Percentiles rank a stretch among this genome's conserved stretches.
phyloP scores from a whole-genome alignment of 2,888 invertebrate species.

The Serripes groenlandicus region DNA sequence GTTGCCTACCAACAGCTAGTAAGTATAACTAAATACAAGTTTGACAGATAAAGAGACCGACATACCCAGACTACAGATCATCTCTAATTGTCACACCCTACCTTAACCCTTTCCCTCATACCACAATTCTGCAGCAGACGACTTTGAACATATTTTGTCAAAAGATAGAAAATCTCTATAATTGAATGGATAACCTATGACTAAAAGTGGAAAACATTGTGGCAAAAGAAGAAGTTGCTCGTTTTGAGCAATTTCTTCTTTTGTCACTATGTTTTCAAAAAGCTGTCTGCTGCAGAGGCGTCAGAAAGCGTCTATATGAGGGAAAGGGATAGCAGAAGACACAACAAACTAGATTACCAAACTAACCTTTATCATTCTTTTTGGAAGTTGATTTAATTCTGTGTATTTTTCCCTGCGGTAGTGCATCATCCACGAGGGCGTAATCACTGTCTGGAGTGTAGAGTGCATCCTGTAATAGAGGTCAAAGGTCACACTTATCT shows the following conservation, averaged over 20 bases:
- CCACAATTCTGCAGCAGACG: too few species aligned
- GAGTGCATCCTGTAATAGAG: slow-evolving; percentile 59
- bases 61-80: too few species aligned
- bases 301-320: not conserved
- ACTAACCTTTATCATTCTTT: slow-evolving; percentile 73
- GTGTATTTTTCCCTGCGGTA: slow-evolving; percentile 85
- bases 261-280: not conserved
- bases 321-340: not conserved
- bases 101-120: too few species aligned
- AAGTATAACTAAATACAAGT: too few species aligned
- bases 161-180: too few species aligned
- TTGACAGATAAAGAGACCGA: too few species aligned
- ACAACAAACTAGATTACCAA: not conserved
- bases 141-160: too few species aligned
- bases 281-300: too few species aligned
- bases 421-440: slow-evolving; percentile 90
- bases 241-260: not conserved
- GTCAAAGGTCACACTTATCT: not conserved
- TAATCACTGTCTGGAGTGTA: slow-evolving; percentile 88
- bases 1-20: too few species aligned
- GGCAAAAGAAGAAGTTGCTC: not conserved
- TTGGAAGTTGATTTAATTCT: slow-evolving; percentile 80
- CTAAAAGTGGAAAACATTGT: not conserved
- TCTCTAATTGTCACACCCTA: too few species aligned
- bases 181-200: too few species aligned